Evolutionary conservation across 2,113 vertebrate genomes (phyloP).

Genomic region (Ceyx margarethae): DNA sequence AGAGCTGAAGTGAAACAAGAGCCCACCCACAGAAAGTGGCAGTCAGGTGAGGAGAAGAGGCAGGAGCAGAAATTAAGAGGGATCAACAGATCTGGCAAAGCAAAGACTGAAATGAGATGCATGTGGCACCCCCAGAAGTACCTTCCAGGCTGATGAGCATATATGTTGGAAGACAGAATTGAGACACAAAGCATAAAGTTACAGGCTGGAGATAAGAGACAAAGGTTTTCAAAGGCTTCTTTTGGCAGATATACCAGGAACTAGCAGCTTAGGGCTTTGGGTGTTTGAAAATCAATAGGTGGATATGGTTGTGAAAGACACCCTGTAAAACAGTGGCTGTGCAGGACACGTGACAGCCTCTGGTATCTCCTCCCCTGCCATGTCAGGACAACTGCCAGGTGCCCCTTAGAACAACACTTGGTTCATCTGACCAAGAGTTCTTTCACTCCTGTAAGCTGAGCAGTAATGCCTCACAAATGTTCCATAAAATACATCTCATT

Average conservation of each 20-base stretch:
- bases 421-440: not conserved
- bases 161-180: not conserved
- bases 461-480: not conserved
- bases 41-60: not conserved
- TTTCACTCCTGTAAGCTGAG: not conserved
- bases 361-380: not conserved
- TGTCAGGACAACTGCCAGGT: fast-evolving
- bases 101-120: not conserved
- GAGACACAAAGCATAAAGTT: not conserved
- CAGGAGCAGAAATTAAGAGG: not conserved
- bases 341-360: not conserved
- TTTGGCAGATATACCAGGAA: constrained; percentile 4
- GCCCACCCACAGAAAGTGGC: not conserved
- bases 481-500: not conserved
- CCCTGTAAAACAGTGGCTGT: not conserved
- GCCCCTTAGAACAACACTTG: not conserved
- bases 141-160: not conserved
- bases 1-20: not conserved
- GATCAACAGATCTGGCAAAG: not conserved
- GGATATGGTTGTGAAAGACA: not conserved
- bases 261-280: not conserved
- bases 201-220: not conserved
- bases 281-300: not conserved
- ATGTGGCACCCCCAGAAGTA: not conserved
- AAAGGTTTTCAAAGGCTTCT: not conserved